These are phyloP conservation scores for Opisthocomus hoazin DNA, from an alignment of 2,113 vertebrate genomes.

Conservation along the genomic window DNA sequence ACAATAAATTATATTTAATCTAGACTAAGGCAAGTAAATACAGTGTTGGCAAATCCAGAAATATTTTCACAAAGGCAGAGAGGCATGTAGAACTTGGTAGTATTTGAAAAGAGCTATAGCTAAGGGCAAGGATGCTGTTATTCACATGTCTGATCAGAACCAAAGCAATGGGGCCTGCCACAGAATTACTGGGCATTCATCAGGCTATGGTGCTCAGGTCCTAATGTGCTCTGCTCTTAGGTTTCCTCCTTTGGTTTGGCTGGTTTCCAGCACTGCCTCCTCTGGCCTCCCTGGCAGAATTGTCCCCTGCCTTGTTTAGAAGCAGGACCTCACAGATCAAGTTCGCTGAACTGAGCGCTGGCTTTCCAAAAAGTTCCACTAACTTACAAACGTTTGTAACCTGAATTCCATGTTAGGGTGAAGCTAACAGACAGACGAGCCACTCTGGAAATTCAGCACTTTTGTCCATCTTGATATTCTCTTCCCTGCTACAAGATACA, in stretches of 20 bases:
- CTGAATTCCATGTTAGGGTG: not conserved
- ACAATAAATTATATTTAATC: not conserved
- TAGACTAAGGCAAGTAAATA: not conserved
- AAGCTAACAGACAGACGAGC: not conserved
- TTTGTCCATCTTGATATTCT: not conserved
- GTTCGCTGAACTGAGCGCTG: fast-evolving
- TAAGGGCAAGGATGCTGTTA: not conserved
- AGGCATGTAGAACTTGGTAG: not conserved
- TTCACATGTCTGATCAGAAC: not conserved
- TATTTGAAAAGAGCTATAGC: not conserved
- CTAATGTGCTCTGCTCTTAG: not conserved
- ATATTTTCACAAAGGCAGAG: not conserved
- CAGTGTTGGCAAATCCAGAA: not conserved
- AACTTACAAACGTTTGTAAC: not conserved
- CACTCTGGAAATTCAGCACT: not conserved
- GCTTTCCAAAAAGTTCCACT: not conserved
- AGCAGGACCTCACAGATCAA: not conserved
- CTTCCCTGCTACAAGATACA: not conserved
- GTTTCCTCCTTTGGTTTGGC: not conserved
- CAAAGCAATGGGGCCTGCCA: not conserved
- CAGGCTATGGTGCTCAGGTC: not conserved
- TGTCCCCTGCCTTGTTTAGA: not conserved
- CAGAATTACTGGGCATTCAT: not conserved
- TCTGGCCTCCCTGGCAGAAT: not conserved
- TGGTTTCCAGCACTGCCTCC: not conserved